A percentile compares a stretch with the other conserved stretches of the same genome.
phyloP scores from a whole-genome alignment of 1,140 invertebrate species.

The Scaptodrosophila lebanonensis region DNA sequence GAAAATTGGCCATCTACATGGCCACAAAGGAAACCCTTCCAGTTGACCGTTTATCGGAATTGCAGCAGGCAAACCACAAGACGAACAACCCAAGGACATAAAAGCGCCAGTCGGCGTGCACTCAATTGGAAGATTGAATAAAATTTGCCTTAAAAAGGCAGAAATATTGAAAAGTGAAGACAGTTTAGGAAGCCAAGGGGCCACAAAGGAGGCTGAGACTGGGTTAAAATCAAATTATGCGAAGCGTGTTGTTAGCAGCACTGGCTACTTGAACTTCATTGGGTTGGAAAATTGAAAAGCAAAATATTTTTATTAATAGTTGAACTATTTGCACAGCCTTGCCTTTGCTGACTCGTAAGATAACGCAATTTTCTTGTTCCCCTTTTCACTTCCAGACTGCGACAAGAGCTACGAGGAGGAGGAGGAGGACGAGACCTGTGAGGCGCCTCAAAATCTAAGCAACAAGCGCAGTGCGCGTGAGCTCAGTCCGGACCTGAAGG shows the following conservation, averaged over 20 bases:
- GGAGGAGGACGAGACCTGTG: constrained; percentile 32
- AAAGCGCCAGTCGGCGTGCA: constrained; percentile 31
- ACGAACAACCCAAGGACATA: constrained; percentile 18
- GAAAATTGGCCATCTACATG: not conserved
- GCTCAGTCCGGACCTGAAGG: constrained; percentile 37
- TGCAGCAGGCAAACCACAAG: constrained; percentile 49
- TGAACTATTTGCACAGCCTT: not conserved
- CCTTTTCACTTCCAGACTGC: constrained; percentile 48
- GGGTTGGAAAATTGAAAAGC: constrained; percentile 76
- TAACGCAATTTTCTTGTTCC: constrained; percentile 12
- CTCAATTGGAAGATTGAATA: constrained; percentile 77
- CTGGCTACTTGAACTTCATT: constrained; percentile 68
- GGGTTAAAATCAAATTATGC: constrained; percentile 53
- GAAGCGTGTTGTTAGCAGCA: constrained; percentile 31
- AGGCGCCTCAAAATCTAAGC: constrained; percentile 60
- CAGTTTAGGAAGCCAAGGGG: not conserved
- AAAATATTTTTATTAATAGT: constrained; percentile 52
- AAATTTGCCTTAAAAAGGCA: constrained; percentile 73
- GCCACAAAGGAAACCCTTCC: constrained; percentile 59
- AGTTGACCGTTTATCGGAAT: constrained; percentile 61
- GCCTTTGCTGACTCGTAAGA: not conserved
- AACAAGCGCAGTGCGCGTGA: constrained; percentile 56
- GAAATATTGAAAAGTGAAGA: constrained; percentile 24
- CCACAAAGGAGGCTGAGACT: not conserved
- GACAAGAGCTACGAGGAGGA: constrained; percentile 56